Conservation (phyloP, 2,888 invertebrate species). For the Aporophyla lueneburgensis region DNA sequence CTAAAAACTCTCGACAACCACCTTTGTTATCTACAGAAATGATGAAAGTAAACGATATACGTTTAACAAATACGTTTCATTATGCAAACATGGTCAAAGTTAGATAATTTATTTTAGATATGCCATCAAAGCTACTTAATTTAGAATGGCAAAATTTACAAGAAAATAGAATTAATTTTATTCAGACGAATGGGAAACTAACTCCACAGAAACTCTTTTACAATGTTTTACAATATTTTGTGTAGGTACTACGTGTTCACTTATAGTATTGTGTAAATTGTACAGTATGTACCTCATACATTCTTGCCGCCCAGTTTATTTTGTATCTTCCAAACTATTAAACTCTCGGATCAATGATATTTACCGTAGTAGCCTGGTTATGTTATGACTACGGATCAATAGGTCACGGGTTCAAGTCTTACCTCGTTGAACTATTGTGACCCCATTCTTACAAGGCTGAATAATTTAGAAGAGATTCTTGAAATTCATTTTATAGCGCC, state of each 20-base stretch:
- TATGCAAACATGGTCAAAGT: background rate
- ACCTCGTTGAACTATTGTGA: slow-evolving; percentile 21
- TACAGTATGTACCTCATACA: background rate
- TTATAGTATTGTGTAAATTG: background rate
- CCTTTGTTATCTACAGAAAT: background rate
- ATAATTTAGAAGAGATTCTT: background rate
- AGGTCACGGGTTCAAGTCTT: slow-evolving; percentile 26
- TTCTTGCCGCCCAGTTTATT: background rate
- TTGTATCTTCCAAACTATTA: background rate
- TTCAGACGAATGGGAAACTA: background rate
- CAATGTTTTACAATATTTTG: background rate
- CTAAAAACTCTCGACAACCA: background rate
- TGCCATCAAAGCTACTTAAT: background rate
- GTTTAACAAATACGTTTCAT: no score
- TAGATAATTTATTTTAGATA: background rate
- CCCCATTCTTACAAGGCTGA: slow-evolving; percentile 13
- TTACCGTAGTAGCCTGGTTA: background rate
- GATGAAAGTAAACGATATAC: background rate
- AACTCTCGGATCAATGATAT: slow-evolving; percentile 15
- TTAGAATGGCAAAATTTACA: background rate
- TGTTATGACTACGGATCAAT: slow-evolving; percentile 21
- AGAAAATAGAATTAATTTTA: background rate
- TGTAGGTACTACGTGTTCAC: no score
- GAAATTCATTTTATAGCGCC: background rate
- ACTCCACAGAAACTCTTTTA: background rate